phyloP scores from a whole-genome alignment of 2,888 invertebrate species.

The Lasius platythorax region DNA sequence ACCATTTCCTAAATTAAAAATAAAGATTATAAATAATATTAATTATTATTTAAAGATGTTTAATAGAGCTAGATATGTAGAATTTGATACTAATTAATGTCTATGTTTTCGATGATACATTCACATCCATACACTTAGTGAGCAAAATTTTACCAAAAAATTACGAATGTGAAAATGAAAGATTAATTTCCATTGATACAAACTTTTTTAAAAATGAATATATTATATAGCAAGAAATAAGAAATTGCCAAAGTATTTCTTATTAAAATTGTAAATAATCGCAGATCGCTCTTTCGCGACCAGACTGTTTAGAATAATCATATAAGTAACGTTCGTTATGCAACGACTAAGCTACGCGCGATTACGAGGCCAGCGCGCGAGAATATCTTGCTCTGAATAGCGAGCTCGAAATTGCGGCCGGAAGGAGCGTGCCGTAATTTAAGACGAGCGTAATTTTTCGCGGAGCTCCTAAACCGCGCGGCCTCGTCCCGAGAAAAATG shows the following conservation, averaged over 20 bases:
- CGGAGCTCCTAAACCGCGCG: conserved; percentile 15
- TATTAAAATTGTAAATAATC: background rate
- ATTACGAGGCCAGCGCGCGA: conserved; percentile 14
- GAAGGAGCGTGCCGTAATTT: conserved; percentile 38
- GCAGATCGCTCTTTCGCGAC: background rate
- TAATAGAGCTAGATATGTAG: background rate
- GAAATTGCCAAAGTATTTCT: background rate
- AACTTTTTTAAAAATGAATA: background rate
- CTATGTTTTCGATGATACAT: background rate
- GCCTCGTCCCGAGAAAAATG: conserved; percentile 26
- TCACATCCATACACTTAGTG: background rate
- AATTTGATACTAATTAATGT: conserved; percentile 1
- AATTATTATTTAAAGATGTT: background rate
- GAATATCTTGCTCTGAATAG: conserved; percentile 36
- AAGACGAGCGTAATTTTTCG: conserved; percentile 42
- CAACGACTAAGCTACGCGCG: conserved; percentile 23
- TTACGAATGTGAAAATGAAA: background rate
- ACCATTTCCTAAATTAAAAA: conserved; percentile 30
- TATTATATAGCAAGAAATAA: background rate
- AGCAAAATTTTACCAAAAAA: background rate
- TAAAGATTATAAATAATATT: no score
- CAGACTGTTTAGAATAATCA: background rate
- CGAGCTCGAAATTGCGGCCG: conserved; percentile 37
- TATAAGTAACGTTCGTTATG: background rate
- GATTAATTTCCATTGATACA: background rate